These are phyloP conservation scores for Acrobasis consociella DNA, from an alignment of 2,888 invertebrate species.

Conservation along the genomic window DNA sequence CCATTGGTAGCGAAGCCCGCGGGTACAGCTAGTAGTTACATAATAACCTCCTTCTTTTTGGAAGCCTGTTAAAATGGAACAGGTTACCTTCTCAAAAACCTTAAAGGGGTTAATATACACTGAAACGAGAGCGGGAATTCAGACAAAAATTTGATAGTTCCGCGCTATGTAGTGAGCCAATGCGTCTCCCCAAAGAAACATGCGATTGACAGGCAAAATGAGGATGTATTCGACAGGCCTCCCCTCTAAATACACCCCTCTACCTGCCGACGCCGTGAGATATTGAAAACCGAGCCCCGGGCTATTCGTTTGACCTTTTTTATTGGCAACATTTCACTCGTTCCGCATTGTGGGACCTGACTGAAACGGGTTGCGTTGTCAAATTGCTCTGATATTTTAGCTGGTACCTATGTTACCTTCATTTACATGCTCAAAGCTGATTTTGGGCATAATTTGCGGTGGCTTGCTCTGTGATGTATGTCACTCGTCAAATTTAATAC, in stretches of 20 bases:
- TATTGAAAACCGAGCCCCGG: constrained; percentile 73
- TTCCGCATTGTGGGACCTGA: constrained; percentile 70
- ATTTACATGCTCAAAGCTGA: constrained; percentile 49
- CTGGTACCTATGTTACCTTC: constrained; percentile 55
- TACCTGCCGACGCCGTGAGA: constrained; percentile 63
- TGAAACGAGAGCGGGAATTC: constrained; percentile 5
- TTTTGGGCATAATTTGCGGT: constrained; percentile 23
- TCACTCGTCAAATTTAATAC: constrained; percentile 18
- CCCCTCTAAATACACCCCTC: constrained; percentile 49
- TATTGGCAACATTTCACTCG: constrained; percentile 78
- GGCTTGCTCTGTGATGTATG: constrained; percentile 5
- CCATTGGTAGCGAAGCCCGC: too few species aligned
- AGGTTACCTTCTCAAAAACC: background rate
- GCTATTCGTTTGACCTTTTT: constrained; percentile 75
- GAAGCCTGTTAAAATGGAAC: too few species aligned
- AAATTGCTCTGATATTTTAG: constrained; percentile 71
- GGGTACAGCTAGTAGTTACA: too few species aligned
- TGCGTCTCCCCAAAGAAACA: constrained; percentile 43
- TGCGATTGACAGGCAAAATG: constrained; percentile 66
- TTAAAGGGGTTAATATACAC: constrained; percentile 8
- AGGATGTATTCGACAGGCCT: constrained; percentile 61
- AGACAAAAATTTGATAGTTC: constrained; percentile 30
- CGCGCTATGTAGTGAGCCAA: constrained; percentile 32
- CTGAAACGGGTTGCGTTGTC: constrained; percentile 69
- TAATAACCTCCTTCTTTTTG: too few species aligned